Conservation (phyloP, 2,797 vertebrate species). For the Cynodonichthys magdalenae region DNA sequence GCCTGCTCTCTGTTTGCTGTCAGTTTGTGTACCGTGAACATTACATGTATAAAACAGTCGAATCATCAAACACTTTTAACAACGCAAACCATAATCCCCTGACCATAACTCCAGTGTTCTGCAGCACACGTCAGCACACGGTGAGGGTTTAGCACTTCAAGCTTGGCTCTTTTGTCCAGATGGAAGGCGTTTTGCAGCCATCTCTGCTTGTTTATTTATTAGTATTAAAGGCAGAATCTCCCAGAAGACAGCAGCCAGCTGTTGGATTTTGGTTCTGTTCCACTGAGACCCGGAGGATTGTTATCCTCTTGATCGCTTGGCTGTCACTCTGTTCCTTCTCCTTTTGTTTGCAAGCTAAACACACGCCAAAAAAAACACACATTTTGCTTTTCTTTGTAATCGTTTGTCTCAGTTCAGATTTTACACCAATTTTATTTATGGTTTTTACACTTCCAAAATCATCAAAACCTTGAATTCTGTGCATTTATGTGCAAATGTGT, state of each 20-base stretch:
- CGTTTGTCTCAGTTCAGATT: conserved; percentile 1
- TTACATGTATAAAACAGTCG: conserved; percentile 37
- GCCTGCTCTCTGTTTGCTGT: conserved; percentile 42
- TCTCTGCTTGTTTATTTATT: conserved; percentile 79
- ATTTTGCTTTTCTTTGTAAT: conserved; percentile 7
- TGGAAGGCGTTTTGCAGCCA: conserved; percentile 69
- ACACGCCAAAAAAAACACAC: conserved; percentile 39
- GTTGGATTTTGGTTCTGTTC: conserved; percentile 75
- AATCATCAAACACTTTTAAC: conserved; percentile 39
- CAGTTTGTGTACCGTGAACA: conserved; percentile 48
- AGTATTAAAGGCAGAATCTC: conserved; percentile 72
- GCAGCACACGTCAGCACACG: conserved; percentile 60
- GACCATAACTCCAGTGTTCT: conserved; percentile 60
- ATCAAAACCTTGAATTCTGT: no score
- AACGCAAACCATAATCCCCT: conserved; percentile 58
- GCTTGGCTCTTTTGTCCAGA: conserved; percentile 80
- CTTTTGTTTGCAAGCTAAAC: conserved; percentile 25
- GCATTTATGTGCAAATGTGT: no score
- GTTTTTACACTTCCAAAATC: background rate
- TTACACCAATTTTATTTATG: no score
- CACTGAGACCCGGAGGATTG: conserved; percentile 64
- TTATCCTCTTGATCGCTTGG: conserved; percentile 64
- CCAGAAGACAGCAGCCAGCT: conserved; percentile 80
- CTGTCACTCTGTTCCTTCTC: conserved; percentile 54
- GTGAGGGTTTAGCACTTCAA: conserved; percentile 68